Evolutionary conservation across 2,888 invertebrate species (phyloP), one percentile per base, ranked within the genome.

Genomic region (Lamellibrachia satsuma): DNA sequence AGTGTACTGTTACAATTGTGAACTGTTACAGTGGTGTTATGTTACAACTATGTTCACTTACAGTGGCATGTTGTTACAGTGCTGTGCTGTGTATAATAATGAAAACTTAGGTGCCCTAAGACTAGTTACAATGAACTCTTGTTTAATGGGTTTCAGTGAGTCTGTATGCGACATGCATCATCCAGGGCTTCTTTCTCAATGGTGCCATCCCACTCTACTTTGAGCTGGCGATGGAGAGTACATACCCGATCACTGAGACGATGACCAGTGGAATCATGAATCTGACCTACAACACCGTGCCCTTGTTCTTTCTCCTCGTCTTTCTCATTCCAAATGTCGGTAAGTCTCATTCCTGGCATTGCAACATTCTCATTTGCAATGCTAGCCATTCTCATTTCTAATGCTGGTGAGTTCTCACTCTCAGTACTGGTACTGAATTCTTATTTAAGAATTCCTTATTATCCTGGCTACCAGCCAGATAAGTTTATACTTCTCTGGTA

Each of bases 181-280:
- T 93, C n/a, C 93, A 93, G 57, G 93, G 94, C 4, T 90, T 94
- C 9, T 94, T 91, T 90, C 93, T 92, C 90, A 94, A 94, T 52
- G 94, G 94, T 1, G 92, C 93, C 15, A 93, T 94, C 8, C 94
- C 94, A 0, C 93, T 94, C 11, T 94, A 92, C 92, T 94, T 93
- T 91, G 94, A 94, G 91, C 57, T 94, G 91, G 93, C 93, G 52
- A 94, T 94, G n/a, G 94, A 94, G 91, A 91, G 92, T 3, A 94
- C 93, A 9, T 94, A 94, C 91, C 94, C 94, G 9, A 92, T 94
- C 52, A 90, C 93, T 2, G 94, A 94, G 93, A 92, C 93, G 8
- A 93, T 93, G 90, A 93, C 94, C 92, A 92, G 93, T 51, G 93
- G 93, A 15, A 91, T 94, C 52, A 93, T 94, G 92, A 93, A 93